Base-by-base conservation (phyloP, 2,113 vertebrate genomes). In the Mustela nigripes region DNA sequence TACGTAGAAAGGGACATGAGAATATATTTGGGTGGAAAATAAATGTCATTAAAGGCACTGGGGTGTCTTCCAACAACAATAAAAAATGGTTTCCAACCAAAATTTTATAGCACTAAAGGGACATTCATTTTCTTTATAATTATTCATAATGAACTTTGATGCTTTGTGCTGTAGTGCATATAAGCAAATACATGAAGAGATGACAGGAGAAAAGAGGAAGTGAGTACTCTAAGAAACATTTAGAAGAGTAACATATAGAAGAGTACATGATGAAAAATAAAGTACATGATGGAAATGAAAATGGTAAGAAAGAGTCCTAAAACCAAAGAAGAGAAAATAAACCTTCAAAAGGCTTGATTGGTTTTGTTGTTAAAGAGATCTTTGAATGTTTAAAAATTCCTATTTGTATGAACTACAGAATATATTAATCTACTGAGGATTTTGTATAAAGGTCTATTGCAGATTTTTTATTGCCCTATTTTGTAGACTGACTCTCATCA, bases 401-500 rank as follows among this genome's bases (percentile, higher is more conserved):
- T 86, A 69, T 74, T 91, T 93, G 21, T 93, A 42, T 93, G 69
- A 97, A 73, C 10, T 89, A 76, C 24, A 92, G 50, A 95, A 48
- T 78, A 88, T 96, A 92, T 79, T 80, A 95, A 92, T 94, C 21
- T 94, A 73, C 18, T 62, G 56, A 69, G 19, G 28, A 53, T 58
- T 93, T 63, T 92, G 33, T 63, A 50, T 76, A 65, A 94, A 94
- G 21, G 50, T 56, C 48, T 92, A 60, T 33, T 76, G 36, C 50
- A 94, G 56, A 94, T 42, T 89, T 82, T 92, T 95, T 86, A 89
- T 95, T 92, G 74, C 90, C 80, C 33, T 90, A 19, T 89, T 93
- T 88, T 96, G 63, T 92, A 95, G 97, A 95, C n/a, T 94, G 80
- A 73, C 39, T 94, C 95, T 96, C 73, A 95, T 88, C 69, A 96